Evolutionary conservation across 2,888 invertebrate species (phyloP), one percentile per base, ranked within the genome.

Genomic region (Harpagoxenus sublaevis): DNA sequence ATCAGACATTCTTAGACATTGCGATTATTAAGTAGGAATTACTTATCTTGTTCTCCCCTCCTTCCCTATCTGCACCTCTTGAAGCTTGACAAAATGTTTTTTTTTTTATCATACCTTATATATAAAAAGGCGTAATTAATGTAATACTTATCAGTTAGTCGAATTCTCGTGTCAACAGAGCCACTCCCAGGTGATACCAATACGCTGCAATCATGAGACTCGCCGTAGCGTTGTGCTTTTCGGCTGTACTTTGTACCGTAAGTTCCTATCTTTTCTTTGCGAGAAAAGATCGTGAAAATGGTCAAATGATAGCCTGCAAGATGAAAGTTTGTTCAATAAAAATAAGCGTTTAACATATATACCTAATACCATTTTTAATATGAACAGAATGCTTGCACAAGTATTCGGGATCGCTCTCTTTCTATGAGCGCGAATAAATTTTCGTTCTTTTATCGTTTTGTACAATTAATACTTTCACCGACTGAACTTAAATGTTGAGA

Each of bases 121-220:
- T 66, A 77, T 77, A 77, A 66, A 77, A 77, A 66, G 77, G 6
- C 77, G 35, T 10, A 77, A 77, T 77, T 77, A 66, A 66, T 45
- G 18, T 39, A 55, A 42, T 23, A 28, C 39, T 77, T 68, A 66
- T 68, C 77, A 66, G 51, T 77, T 53, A n/a, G 28, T 42, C 53
- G 39, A 66, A 66, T 77, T 77, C 42, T 66, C 35, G n/a, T 35
- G 53, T 66, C 12, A 66, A 28, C 62, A 77, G 45, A 63, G 28
- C 18, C 51, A 77, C 42, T 77, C 28, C 51, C 42, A 42, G 18
- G 48, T 55, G 39, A 65, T 31, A 74, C 18, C 23, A 15, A 18
- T 15, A 53, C 39, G 31, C 23, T 23, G 23, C 42, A 68, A 78
- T 3, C 28, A 78, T 78, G 78, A 68, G 1, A 10, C 42, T 68